Conservation (phyloP, 2,888 invertebrate species). For the Scaptomyza caliginosa region DNA sequence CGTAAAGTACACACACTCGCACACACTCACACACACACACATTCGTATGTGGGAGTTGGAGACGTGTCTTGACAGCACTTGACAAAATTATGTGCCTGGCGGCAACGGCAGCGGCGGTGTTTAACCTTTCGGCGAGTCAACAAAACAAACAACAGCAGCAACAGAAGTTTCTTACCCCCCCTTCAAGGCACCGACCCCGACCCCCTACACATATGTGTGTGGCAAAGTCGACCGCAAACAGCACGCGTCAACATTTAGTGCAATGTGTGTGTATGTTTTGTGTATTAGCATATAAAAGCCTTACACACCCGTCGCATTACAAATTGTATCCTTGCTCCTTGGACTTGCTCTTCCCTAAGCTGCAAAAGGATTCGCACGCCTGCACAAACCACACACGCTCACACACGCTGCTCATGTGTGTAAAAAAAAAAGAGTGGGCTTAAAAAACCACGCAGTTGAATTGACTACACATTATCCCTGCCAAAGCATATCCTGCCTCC, state of each 20-base stretch:
- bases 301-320: slow-evolving; percentile 57
- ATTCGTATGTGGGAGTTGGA: slow-evolving; percentile 30
- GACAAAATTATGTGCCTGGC: slow-evolving; percentile 76
- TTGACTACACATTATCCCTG: slow-evolving; percentile 52
- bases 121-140: slow-evolving; percentile 69
- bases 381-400: slow-evolving; percentile 46
- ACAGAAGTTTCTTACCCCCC: background rate
- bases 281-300: slow-evolving; percentile 68
- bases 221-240: slow-evolving; percentile 53
- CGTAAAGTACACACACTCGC: slow-evolving; percentile 62
- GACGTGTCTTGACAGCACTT: slow-evolving; percentile 74
- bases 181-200: slow-evolving; percentile 13
- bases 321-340: slow-evolving; percentile 48
- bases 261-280: slow-evolving; percentile 44
- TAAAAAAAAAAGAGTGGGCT: slow-evolving; percentile 44
- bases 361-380: slow-evolving; percentile 75
- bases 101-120: slow-evolving; percentile 69
- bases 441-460: slow-evolving; percentile 45
- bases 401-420: slow-evolving; percentile 45
- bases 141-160: slow-evolving; percentile 46
- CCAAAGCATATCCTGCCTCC: slow-evolving; percentile 36
- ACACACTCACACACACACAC: slow-evolving; percentile 14
- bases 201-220: slow-evolving; percentile 27
- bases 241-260: slow-evolving; percentile 77
- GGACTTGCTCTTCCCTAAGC: slow-evolving; percentile 38